A percentile compares a stretch with the other conserved stretches of the same genome.
phyloP scores from a whole-genome alignment of 1,140 invertebrate species.

The Heterodera carotae region DNA sequence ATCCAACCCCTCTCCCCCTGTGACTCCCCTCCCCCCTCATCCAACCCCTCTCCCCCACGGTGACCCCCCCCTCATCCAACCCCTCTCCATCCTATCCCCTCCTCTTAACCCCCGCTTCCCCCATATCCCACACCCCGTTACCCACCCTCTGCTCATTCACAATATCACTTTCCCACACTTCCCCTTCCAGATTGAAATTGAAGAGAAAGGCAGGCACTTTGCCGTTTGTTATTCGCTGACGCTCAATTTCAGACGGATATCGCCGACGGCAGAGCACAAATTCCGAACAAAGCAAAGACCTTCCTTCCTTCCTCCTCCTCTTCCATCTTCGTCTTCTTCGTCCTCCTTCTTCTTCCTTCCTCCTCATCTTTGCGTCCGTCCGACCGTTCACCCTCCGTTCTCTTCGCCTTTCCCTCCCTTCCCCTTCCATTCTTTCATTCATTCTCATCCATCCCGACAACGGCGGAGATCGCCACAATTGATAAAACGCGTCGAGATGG shows the following conservation, averaged over 20 bases:
- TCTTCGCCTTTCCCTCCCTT: neutral
- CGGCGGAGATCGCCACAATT: constrained; percentile 15
- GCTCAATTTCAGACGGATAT: neutral
- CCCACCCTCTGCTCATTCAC: too few species aligned
- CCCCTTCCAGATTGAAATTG: neutral
- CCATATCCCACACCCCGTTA: neutral
- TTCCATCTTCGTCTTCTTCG: neutral
- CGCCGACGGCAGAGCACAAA: neutral
- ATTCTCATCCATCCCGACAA: constrained; percentile 13
- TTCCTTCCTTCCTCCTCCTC: neutral
- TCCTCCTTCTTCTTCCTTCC: neutral
- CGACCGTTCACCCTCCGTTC: too few species aligned
- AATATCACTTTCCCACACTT: neutral
- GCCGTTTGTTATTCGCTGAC: neutral
- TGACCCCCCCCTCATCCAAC: too few species aligned
- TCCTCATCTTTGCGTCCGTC: neutral
- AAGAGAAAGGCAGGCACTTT: neutral
- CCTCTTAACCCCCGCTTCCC: neutral
- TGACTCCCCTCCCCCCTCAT: neutral
- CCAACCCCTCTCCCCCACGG: neutral
- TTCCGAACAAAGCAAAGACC: neutral
- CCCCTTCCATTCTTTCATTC: too few species aligned
- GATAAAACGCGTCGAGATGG: neutral
- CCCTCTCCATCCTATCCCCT: too few species aligned
- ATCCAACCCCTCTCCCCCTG: too few species aligned